Evolutionary conservation across 2,113 vertebrate genomes (phyloP), one percentile per base, ranked within the genome.

Genomic region (Typhlomys cinereus): DNA sequence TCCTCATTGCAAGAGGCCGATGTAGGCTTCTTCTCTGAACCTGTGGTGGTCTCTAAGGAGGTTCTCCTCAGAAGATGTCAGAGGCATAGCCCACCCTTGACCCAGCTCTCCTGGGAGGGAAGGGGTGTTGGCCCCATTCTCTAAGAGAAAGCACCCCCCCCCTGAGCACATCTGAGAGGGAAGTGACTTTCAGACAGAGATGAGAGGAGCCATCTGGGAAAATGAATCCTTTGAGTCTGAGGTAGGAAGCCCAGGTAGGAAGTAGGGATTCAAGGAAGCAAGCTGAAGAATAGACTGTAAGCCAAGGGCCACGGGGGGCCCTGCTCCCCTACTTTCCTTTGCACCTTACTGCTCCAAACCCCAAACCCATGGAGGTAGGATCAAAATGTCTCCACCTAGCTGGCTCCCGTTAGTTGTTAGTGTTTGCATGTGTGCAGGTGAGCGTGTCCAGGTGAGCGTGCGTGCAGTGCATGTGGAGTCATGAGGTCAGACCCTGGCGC

Each of bases 171-270:
- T 46, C 9, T 46, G 27, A 70, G 29, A 15, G 41, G 21, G 10
- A 66, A 4, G 4, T 17, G 76, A 64, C 52, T 36, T 76, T 41
- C 5, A 78, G 59, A 50, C 59, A 7, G 41, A 4, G 18, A 14
- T n/a, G 34, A 5, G 4, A 41, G n/a, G 20, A 62, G 52, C 15
- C 39, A 2, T 14, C 15, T 11, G 17, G 44, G 29, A 41, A 80
- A 29, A 64, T 44, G 29, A 27, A n/a, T 90, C 50, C 50, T 41
- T 48, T 75, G 44, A 14, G 25, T 70, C 41, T 71, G 74, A 29
- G 10, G 4, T 3, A 73, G 34, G 23, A 27, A 7, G 0, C 5
- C 69, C 9, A 7, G 54, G 8, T 0, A 1, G 27, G 3, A 39
- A 44, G 27, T 11, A 27, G 4, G 7, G 2, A 9, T 31, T 50